Conservation (phyloP, 2,113 vertebrate genomes). For the Heterocephalus glaber region DNA sequence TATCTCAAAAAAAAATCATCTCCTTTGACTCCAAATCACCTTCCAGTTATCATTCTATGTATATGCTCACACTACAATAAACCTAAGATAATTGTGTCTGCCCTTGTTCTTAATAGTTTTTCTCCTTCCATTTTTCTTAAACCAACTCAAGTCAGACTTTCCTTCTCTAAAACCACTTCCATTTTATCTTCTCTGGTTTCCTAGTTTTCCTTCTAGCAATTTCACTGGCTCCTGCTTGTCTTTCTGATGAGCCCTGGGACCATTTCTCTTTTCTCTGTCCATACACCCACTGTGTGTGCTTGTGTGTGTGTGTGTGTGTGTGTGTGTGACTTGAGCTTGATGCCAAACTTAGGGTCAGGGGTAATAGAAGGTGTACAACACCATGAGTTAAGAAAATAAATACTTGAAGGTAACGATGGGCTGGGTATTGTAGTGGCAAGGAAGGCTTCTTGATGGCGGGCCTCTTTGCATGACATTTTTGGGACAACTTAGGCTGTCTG, state of each 20-base stretch:
- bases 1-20: not conserved
- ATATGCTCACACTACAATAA: not conserved
- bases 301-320: not conserved
- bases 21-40: not conserved
- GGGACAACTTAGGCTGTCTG: not conserved
- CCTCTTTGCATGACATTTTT: not conserved
- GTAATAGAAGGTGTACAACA: not conserved
- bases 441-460: not conserved
- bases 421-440: not conserved
- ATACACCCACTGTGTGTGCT: not conserved
- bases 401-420: not conserved
- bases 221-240: not conserved
- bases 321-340: not conserved
- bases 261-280: not conserved
- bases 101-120: not conserved
- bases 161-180: not conserved
- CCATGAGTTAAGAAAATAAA: not conserved
- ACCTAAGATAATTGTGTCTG: not conserved
- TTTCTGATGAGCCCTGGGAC: not conserved
- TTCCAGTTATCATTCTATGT: not conserved
- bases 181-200: constrained; percentile 31
- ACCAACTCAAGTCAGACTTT: not conserved
- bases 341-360: not conserved
- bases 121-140: not conserved
- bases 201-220: not conserved